phyloP scores from a whole-genome alignment of 2,888 invertebrate species.

The Eupithecia insigniata region DNA sequence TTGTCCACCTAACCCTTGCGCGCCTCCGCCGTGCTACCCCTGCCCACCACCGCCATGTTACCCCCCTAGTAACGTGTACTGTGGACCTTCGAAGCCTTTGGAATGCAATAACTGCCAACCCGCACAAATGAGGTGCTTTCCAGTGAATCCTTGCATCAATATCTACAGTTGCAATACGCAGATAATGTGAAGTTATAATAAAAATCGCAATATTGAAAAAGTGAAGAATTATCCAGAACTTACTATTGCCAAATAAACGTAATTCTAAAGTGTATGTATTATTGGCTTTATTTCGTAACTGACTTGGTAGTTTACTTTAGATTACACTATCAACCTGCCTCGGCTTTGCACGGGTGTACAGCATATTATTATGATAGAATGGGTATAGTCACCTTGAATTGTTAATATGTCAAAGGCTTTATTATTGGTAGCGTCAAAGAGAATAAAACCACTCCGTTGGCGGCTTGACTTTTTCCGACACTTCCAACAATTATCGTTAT shows the following conservation, averaged over 20 bases:
- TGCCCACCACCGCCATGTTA: constrained; percentile 1
- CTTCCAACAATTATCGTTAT: too few relatives aligned
- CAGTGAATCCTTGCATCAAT: constrained; percentile 74
- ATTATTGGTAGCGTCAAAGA: too few relatives aligned
- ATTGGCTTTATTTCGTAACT: background rate
- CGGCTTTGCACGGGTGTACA: too few relatives aligned
- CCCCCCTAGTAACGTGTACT: constrained; percentile 22
- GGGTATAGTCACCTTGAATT: too few relatives aligned
- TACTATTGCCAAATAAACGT: constrained; percentile 10
- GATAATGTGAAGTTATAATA: constrained; percentile 59
- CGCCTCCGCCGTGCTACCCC: constrained; percentile 19
- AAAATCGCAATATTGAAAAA: constrained; percentile 1
- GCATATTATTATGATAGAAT: too few relatives aligned
- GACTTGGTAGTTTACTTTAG: background rate
- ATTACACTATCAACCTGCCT: too few relatives aligned
- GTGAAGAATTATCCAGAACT: background rate
- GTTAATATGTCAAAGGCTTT: too few relatives aligned
- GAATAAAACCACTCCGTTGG: too few relatives aligned
- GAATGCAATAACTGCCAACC: constrained; percentile 55
- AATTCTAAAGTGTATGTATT: background rate
- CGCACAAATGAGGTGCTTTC: constrained; percentile 56
- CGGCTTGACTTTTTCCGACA: too few relatives aligned
- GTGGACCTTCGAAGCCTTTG: constrained; percentile 46
- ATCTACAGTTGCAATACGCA: constrained; percentile 79
- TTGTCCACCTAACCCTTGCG: constrained; percentile 7